Percentiles rank a stretch among this genome's conserved stretches.
phyloP scores from a whole-genome alignment of 2,113 vertebrate genomes.

The Megaceryle maxima region DNA sequence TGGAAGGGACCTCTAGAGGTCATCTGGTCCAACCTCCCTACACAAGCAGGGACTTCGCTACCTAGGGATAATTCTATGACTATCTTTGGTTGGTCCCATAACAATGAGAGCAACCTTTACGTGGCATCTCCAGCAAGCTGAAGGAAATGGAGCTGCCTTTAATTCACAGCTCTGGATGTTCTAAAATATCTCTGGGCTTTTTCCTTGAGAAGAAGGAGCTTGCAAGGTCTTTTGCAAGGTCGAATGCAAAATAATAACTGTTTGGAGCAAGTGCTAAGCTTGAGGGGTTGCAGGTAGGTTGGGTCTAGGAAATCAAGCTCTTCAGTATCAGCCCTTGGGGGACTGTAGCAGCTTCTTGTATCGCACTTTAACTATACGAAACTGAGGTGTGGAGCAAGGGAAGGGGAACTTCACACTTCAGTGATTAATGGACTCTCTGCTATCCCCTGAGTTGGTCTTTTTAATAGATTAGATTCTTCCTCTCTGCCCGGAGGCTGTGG shows the following conservation, averaged over 20 bases:
- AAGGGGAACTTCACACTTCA: neutral
- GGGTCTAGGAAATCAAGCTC: neutral
- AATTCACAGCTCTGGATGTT: neutral
- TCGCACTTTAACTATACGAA: neutral
- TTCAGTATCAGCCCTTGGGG: neutral
- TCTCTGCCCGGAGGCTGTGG: conserved; percentile 33
- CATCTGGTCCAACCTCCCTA: too few species aligned
- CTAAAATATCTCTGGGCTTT: neutral
- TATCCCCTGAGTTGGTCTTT: conserved; percentile 5
- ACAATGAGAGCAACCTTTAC: neutral
- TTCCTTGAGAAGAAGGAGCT: neutral
- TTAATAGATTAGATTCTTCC: conserved; percentile 5
- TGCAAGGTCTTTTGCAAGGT: neutral
- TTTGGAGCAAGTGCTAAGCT: neutral
- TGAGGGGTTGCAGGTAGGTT: neutral
- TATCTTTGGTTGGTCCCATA: neutral
- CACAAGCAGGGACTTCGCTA: too few species aligned
- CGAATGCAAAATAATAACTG: neutral
- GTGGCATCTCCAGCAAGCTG: neutral
- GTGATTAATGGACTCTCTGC: conserved; percentile 34
- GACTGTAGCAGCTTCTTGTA: neutral
- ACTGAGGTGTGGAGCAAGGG: neutral
- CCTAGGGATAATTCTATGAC: neutral
- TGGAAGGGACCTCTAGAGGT: too few species aligned
- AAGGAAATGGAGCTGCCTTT: neutral